Evolutionary conservation across 2,113 vertebrate species (phyloP).

Genomic region (Bubo blakistoni): DNA sequence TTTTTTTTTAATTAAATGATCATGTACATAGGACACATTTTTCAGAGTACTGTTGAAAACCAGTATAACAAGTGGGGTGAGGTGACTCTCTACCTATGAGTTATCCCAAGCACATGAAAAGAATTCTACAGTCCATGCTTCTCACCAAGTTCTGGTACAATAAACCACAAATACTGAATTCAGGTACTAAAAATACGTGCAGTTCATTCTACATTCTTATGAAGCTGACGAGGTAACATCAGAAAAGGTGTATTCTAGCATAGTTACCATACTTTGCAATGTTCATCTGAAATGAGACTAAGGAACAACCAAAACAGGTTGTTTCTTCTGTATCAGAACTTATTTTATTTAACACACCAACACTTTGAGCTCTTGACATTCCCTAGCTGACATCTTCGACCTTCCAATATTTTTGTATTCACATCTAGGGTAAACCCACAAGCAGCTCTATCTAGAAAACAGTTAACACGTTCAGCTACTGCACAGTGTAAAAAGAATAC

Average conservation of each 20-base stretch:
- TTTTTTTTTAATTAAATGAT: not conserved
- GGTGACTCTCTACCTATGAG: not conserved
- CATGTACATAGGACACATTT: not conserved
- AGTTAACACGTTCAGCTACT: not conserved
- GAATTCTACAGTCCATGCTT: not conserved
- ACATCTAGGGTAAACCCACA: not conserved
- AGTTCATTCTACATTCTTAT: not conserved
- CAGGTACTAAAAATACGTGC: not conserved
- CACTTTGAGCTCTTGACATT: rapidly evolving
- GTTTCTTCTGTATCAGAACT: not conserved
- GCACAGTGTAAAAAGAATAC: not conserved
- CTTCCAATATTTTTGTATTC: not conserved
- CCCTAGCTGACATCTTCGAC: not conserved
- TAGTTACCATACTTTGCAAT: not conserved
- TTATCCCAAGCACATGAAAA: not conserved
- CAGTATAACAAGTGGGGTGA: not conserved
- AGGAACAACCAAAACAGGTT: rapidly evolving
- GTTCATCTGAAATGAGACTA: not conserved
- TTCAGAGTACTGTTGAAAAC: not conserved
- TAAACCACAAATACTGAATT: not conserved
- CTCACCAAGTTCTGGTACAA: not conserved
- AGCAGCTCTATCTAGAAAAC: not conserved
- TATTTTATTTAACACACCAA: not conserved
- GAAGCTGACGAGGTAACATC: not conserved
- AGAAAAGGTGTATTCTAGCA: not conserved